Base-by-base conservation (phyloP, 2,113 vertebrate genomes). In the Petaurus breviceps region DNA sequence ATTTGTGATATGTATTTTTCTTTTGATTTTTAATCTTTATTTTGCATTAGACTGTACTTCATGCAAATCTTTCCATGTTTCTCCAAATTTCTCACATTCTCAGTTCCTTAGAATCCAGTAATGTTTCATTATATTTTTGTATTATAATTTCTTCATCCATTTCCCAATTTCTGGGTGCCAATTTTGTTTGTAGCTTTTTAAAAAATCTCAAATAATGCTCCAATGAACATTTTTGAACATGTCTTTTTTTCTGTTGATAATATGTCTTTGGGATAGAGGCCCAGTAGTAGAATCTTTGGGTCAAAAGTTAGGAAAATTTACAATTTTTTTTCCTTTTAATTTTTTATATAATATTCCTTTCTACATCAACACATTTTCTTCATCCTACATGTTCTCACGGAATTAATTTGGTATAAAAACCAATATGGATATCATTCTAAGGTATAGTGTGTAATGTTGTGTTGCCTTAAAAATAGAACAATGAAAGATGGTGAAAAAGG, bases 401-500 rank as follows among this genome's bases (percentile, higher is more conserved):
- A 43, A 52, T 91, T 91, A 89, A 49, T 68, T 12, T 91, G n/a
- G 47, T 52, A 26, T 43, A 51, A 51, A 43, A 84, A 23, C 23
- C 43, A 22, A 9, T 7, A 84, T 84, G n/a, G n/a, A 84, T 43
- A n/a, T 77, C 37, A n/a, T 77, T 77, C 37, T n/a, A 84, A 43
- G n/a, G n/a, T 7, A 43, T 22, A n/a, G 12, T 68, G 61, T n/a
- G 61, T 43, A 84, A 84, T 84, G 31, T 12, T n/a, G 16, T 84
- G 23, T 84, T 84, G 19, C n/a, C 68, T 84, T 43, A 43, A 84
- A 77, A 84, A 61, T 92, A 57, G 92, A 96, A 28, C 92, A 19
- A 91, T 94, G 25, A 51, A 92, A 52, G 90, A 49, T 92, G 50
- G n/a, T 91, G 43, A 92, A 90, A 93, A 47, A 96, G 9, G 89